These are phyloP conservation scores for Monoplex corrugatus DNA, from an alignment of 2,888 invertebrate genomes.

Conservation along the genomic window DNA sequence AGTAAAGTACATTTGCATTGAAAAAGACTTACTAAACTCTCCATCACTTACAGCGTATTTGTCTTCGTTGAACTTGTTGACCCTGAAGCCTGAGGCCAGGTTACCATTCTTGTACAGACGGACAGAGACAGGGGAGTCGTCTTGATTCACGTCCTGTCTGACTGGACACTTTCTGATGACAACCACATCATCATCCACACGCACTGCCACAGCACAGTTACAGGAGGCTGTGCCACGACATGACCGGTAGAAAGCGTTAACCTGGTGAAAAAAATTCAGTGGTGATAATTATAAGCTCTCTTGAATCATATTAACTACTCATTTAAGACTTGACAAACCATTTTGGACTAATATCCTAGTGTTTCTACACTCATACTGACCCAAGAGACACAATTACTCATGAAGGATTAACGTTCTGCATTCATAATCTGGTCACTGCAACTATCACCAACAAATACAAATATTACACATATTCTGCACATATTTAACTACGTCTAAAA, in stretches of 20 bases:
- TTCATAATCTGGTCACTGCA: too few relatives aligned
- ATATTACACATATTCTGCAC: too few relatives aligned
- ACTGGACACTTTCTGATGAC: constrained; percentile 61
- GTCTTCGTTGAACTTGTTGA: constrained; percentile 48
- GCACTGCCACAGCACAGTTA: constrained; percentile 64
- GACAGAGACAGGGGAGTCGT: constrained; percentile 54
- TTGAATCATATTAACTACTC: too few relatives aligned
- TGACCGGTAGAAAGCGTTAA: constrained; percentile 58
- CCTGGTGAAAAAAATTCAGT: constrained; percentile 54
- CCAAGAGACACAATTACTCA: too few relatives aligned
- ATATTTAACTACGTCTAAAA: too few relatives aligned
- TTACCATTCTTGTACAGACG: constrained; percentile 60
- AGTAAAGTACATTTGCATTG: too few relatives aligned
- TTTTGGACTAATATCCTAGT: too few relatives aligned
- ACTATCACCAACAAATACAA: too few relatives aligned
- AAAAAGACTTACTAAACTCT: neutral
- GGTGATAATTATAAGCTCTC: too few relatives aligned
- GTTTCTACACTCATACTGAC: too few relatives aligned
- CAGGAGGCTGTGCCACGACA: constrained; percentile 60
- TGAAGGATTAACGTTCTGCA: too few relatives aligned
- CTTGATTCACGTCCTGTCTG: neutral
- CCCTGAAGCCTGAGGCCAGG: constrained; percentile 60
- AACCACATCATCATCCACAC: constrained; percentile 62
- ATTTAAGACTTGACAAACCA: too few relatives aligned
- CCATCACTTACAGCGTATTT: neutral